A percentile compares a stretch with the other conserved stretches of the same genome.
phyloP scores from a whole-genome alignment of 2,113 vertebrate species.

The Emydocephalus ijimae region DNA sequence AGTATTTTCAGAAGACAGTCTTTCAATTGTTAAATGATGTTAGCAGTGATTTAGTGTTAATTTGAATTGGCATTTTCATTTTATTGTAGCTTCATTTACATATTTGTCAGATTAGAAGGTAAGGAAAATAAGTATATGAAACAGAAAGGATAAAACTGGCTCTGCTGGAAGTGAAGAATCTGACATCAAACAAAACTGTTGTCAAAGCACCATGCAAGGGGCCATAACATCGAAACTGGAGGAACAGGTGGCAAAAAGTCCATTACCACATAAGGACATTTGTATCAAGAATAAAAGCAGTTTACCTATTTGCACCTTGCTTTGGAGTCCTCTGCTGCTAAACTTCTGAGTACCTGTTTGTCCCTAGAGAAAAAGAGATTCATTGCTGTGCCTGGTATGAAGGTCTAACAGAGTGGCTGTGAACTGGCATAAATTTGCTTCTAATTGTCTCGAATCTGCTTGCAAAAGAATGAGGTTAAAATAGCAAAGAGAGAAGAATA shows the following conservation, averaged over 20 bases:
- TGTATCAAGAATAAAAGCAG: not conserved
- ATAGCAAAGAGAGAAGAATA: not conserved
- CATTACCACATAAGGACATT: not conserved
- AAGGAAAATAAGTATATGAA: not conserved
- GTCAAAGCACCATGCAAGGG: not conserved
- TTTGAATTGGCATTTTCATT: not conserved
- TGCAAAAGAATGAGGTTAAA: not conserved
- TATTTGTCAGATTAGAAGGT: not conserved
- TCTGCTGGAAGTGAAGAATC: not conserved
- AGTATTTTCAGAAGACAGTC: not conserved
- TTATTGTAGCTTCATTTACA: not conserved
- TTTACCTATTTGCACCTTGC: not conserved
- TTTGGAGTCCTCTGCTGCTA: not conserved
- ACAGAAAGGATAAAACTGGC: not conserved
- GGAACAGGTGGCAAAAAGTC: not conserved
- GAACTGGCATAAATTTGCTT: not conserved
- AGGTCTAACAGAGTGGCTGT: not conserved
- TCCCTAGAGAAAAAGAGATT: not conserved
- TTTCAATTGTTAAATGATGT: not conserved
- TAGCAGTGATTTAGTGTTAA: not conserved
- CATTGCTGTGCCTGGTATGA: not conserved
- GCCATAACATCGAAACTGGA: not conserved
- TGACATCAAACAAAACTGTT: not conserved
- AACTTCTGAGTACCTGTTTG: not conserved
- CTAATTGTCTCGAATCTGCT: not conserved